phyloP scores from a whole-genome alignment of 92 coral and sea anemone species.

The Epizoanthus stellaris region DNA sequence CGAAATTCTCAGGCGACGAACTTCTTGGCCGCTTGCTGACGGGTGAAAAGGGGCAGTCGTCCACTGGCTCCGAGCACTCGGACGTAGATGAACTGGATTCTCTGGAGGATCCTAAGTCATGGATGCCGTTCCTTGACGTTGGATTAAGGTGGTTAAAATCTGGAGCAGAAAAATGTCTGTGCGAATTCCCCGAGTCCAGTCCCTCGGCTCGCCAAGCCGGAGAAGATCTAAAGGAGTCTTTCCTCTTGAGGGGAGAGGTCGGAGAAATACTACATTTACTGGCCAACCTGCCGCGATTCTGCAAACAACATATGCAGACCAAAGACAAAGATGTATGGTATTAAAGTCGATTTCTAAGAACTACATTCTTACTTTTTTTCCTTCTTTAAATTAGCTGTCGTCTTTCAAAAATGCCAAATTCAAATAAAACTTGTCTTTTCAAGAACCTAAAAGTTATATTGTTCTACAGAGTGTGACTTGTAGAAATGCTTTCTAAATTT shows the following conservation, averaged over 20 bases:
- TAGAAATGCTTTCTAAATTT: conserved; percentile 11
- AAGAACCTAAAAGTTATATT: conserved; percentile 16
- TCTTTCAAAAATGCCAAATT: too few relatives aligned
- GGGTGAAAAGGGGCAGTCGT: conserved; percentile 81
- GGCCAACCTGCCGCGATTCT: conserved; percentile 98
- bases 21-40: conserved; percentile 82
- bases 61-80: conserved; percentile 79
- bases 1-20: conserved; percentile 74
- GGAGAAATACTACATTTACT: conserved; percentile 94
- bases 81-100: conserved; percentile 84
- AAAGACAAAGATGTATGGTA: too few relatives aligned
- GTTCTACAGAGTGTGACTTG: too few relatives aligned
- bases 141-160: conserved; percentile 65
- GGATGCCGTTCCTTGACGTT: conserved; percentile 65
- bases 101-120: conserved; percentile 53
- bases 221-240: conserved; percentile 63
- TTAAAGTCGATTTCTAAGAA: too few relatives aligned
- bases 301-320: conserved; percentile 31
- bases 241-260: conserved; percentile 77
- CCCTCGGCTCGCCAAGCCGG: conserved; percentile 79
- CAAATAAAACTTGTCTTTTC: conserved; percentile 53
- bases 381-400: too few relatives aligned
- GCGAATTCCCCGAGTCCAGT: conserved; percentile 56
- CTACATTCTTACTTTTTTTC: too few relatives aligned
- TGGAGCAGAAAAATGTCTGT: conserved; percentile 73